Evolutionary conservation across 2,888 invertebrate species (phyloP).

Genomic region (Drosophila conformis): DNA sequence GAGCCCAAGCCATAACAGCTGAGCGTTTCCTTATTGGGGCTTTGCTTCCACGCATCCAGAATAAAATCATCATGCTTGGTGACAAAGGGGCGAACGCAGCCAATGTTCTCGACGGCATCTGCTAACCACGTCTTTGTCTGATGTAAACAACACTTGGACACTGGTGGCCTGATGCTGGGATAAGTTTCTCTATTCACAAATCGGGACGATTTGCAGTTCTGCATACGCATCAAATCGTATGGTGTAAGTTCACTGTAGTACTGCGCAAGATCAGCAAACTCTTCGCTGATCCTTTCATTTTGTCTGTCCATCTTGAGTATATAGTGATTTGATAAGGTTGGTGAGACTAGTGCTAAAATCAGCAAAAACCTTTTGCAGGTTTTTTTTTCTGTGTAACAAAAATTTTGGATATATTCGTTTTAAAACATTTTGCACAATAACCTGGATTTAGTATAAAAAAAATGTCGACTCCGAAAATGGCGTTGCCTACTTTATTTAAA

Average conservation of each 20-base stretch:
- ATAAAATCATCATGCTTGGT: conserved; percentile 19
- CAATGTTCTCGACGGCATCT: conserved; percentile 44
- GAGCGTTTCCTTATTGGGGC: conserved; percentile 55
- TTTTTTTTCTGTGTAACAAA: neutral
- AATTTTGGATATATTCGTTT: conserved; percentile 21
- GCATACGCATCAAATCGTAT: conserved; percentile 51
- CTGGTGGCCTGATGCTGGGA: conserved; percentile 54
- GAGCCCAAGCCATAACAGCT: conserved; percentile 47
- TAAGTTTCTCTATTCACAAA: conserved; percentile 37
- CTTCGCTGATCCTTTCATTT: neutral
- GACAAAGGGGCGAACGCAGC: conserved; percentile 35
- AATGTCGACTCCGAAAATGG: neutral
- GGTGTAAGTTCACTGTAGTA: conserved; percentile 21
- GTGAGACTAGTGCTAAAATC: conserved; percentile 5
- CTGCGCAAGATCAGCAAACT: neutral
- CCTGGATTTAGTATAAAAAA: neutral
- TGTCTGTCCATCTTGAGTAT: neutral
- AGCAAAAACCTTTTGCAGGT: conserved; percentile 11
- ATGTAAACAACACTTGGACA: conserved; percentile 43
- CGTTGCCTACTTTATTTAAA: neutral
- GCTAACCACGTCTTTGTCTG: conserved; percentile 38
- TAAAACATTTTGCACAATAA: conserved; percentile 22
- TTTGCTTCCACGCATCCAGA: conserved; percentile 48
- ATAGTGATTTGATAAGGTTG: neutral
- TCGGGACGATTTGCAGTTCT: conserved; percentile 54